Evolutionary conservation across 37 sponge, comb jelly and placozoan species (phyloP).

Genomic region (Dysidea cf. avara): DNA sequence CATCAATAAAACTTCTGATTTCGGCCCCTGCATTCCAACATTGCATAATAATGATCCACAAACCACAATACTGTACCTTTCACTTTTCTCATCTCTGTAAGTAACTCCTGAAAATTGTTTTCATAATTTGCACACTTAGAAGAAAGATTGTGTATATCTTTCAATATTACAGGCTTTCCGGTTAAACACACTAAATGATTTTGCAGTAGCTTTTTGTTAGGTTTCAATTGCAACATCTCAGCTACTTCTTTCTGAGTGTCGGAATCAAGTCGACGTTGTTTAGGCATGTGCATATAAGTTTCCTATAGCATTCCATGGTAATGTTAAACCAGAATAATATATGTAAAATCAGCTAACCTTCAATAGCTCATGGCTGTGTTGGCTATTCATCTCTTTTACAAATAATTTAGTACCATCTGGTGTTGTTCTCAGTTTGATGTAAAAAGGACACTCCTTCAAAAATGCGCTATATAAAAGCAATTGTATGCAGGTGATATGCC

Average conservation of each 20-base stretch:
- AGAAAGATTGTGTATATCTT: slow-evolving; percentile 18
- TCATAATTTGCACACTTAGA: background rate
- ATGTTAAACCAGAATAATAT: too few species aligned
- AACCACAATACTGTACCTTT: too few species aligned
- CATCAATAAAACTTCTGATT: slow-evolving; percentile 13
- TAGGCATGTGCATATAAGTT: slow-evolving; percentile 15
- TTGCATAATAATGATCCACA: too few species aligned
- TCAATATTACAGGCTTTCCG: slow-evolving; percentile 7
- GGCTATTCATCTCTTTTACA: slow-evolving; percentile 2
- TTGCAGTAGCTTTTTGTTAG: slow-evolving; percentile 14
- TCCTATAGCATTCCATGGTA: too few species aligned
- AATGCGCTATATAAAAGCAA: slow-evolving; percentile 1
- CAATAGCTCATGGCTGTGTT: slow-evolving; percentile 6
- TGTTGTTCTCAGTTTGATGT: background rate
- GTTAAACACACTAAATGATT: slow-evolving; percentile 11
- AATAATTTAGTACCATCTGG: background rate
- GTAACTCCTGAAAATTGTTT: slow-evolving; percentile 16
- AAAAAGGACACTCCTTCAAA: slow-evolving; percentile 10
- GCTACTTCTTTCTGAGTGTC: slow-evolving; percentile 15
- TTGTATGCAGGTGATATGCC: too few species aligned
- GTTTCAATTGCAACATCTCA: background rate
- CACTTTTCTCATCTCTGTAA: slow-evolving; percentile 16
- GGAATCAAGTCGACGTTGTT: slow-evolving; percentile 1
- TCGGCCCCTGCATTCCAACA: slow-evolving; percentile 24
- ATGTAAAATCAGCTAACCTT: background rate